Evolutionary conservation across 2,888 invertebrate genomes (phyloP).

Genomic region (Melanotus villosus): DNA sequence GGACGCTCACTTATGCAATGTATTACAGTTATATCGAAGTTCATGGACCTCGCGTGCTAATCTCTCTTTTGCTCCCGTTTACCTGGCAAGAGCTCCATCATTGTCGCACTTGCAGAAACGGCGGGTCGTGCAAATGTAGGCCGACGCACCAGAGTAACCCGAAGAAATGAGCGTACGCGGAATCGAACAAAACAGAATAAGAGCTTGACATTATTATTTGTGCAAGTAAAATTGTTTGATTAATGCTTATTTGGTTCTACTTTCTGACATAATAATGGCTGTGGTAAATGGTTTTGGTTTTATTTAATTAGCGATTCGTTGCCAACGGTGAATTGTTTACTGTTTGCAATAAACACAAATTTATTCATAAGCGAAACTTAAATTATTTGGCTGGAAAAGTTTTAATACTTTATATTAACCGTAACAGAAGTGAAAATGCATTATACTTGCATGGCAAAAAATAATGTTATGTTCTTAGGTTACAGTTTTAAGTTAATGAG

Average conservation of each 20-base stretch:
- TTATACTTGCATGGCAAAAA: no score
- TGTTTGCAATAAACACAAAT: slow-evolving; percentile 5
- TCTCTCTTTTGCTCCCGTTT: slow-evolving; percentile 49
- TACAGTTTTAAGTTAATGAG: no score
- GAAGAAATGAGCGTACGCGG: slow-evolving; percentile 63
- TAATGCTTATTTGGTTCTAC: slow-evolving; percentile 25
- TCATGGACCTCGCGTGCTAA: slow-evolving; percentile 56
- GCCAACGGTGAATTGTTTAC: slow-evolving; percentile 5
- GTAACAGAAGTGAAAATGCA: no score
- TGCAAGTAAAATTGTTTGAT: slow-evolving; percentile 31
- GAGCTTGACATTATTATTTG: slow-evolving; percentile 42
- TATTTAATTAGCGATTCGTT: slow-evolving; percentile 10
- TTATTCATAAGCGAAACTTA: slow-evolving; percentile 13
- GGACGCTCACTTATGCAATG: slow-evolving; percentile 62
- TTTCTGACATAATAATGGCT: slow-evolving; percentile 18
- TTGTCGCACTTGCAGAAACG: slow-evolving; percentile 51
- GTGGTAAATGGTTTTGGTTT: slow-evolving; percentile 15
- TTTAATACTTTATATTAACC: no score
- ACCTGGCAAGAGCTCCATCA: slow-evolving; percentile 34
- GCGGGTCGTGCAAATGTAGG: slow-evolving; percentile 58
- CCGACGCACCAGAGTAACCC: slow-evolving; percentile 62
- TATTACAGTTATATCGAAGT: slow-evolving; percentile 61
- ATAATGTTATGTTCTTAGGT: no score
- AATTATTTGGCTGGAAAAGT: slow-evolving; percentile 4
- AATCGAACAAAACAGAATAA: slow-evolving; percentile 53